Percentiles rank a stretch among this genome's conserved stretches.
phyloP scores from a whole-genome alignment of 2,888 invertebrate genomes.

The Lasius platythorax region DNA sequence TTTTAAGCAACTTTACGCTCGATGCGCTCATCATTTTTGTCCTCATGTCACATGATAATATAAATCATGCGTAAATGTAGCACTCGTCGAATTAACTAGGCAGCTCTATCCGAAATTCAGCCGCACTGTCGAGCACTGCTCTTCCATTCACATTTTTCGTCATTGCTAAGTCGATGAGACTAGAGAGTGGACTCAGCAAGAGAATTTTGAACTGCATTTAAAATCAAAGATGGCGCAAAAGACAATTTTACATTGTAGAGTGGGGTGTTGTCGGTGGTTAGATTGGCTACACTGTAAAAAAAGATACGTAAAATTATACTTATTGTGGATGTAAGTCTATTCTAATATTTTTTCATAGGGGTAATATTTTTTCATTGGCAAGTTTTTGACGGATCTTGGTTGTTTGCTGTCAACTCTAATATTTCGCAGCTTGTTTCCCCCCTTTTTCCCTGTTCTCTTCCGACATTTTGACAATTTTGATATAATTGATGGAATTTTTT shows the following conservation, averaged over 20 bases:
- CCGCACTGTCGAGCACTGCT: slow-evolving; percentile 63
- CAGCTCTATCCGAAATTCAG: slow-evolving; percentile 59
- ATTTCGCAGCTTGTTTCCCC: too few species aligned
- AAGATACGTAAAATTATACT: neutral
- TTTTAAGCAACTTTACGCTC: slow-evolving; percentile 37
- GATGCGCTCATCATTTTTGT: slow-evolving; percentile 42
- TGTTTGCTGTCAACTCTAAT: too few species aligned
- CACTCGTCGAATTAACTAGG: slow-evolving; percentile 32
- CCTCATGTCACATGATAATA: slow-evolving; percentile 63
- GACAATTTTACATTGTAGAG: neutral
- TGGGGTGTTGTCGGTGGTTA: neutral
- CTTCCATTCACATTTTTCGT: slow-evolving; percentile 70
- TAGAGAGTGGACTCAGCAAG: neutral
- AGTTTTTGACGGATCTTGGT: neutral
- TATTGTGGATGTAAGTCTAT: neutral
- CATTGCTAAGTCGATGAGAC: slow-evolving; percentile 62
- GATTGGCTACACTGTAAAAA: neutral
- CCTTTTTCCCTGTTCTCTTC: too few species aligned
- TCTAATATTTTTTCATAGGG: neutral
- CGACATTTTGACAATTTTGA: too few species aligned
- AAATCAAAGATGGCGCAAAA: neutral
- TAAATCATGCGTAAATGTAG: slow-evolving; percentile 16
- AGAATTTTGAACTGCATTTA: neutral
- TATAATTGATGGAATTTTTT: too few species aligned
- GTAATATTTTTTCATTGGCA: neutral